Evolutionary conservation across 1,140 invertebrate species (phyloP).

Genomic region (Metopolophium dirhodum): DNA sequence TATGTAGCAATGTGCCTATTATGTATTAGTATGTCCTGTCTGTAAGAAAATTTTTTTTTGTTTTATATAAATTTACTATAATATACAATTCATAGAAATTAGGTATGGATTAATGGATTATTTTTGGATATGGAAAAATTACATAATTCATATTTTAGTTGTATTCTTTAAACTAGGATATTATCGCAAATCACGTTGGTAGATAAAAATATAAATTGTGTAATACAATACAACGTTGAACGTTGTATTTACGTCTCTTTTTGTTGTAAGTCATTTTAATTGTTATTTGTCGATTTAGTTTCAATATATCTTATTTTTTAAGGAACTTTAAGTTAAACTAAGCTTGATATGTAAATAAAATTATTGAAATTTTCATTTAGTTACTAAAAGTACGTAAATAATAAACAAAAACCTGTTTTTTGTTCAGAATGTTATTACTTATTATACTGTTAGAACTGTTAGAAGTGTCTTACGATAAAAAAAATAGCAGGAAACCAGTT

Average conservation of each 20-base stretch:
- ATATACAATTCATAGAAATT: background rate
- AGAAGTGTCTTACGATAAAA: background rate
- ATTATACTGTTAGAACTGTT: background rate
- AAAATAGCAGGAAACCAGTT: slow-evolving; percentile 37
- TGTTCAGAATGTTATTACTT: slow-evolving; percentile 16
- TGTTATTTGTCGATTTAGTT: background rate
- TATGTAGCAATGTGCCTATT: background rate
- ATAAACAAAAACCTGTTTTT: slow-evolving; percentile 20
- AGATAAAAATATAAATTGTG: background rate
- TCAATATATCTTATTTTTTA: background rate
- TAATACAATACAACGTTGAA: background rate
- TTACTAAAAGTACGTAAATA: background rate
- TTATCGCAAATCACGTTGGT: background rate
- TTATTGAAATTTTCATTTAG: background rate
- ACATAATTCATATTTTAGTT: background rate
- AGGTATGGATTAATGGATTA: too few relatives aligned
- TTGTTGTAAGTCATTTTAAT: background rate
- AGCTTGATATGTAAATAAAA: background rate
- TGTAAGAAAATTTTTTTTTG: background rate
- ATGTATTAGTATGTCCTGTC: background rate
- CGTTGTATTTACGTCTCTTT: background rate
- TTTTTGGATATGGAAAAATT: background rate
- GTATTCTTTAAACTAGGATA: background rate
- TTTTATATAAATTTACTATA: background rate
- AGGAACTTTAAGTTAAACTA: background rate